Evolutionary conservation across 2,888 invertebrate species (phyloP), one percentile per base, ranked within the genome.

Genomic region (Amphimallon solstitiale): DNA sequence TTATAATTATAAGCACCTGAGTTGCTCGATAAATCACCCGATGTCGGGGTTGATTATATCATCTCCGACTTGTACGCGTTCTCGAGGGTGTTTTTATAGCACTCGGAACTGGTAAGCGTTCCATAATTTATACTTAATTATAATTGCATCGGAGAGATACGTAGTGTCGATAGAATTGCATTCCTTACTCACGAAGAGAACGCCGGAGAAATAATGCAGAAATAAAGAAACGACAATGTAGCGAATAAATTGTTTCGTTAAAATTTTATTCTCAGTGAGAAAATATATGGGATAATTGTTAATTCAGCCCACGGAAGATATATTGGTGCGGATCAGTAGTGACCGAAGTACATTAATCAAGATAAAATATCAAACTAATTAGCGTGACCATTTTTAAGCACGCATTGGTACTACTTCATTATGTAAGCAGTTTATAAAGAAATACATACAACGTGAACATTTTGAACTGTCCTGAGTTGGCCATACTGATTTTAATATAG

Each of bases 51-150:
- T 71, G 73, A 73, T 73, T 70, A 71, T 71, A 73, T 73, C 73
- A 70, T 70, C 70, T 68, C 65, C 60, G 52, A 61, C 69, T 67
- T 65, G 66, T 65, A 67, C 66, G 71, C 70, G 71, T 67, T 68
- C 70, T 72, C 59, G 69, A 68, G 72, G 71, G 70, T 72, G 71
- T 71, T 68, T 73, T 73, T 70, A 71, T 71, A 63, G 64, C 70
- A 67, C 49, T 62, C 52, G 63, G 63, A 61, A 67, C 64, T 63
- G 69, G 68, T 64, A 70, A 72, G 67, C 69, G 68, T 66, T 69
- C 71, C 72, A 71, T 73, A 71, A 73, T 71, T 73, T 73, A 73
- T 70, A 68, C 68, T 68, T 70, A 70, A 69, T 71, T 70, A 67
- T 71, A 73, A 72, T 73, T 71, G 69, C 70, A 65, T 61, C 52